Base-by-base conservation (phyloP, 2,113 vertebrate species). In the Pollimyrus isidori region DNA sequence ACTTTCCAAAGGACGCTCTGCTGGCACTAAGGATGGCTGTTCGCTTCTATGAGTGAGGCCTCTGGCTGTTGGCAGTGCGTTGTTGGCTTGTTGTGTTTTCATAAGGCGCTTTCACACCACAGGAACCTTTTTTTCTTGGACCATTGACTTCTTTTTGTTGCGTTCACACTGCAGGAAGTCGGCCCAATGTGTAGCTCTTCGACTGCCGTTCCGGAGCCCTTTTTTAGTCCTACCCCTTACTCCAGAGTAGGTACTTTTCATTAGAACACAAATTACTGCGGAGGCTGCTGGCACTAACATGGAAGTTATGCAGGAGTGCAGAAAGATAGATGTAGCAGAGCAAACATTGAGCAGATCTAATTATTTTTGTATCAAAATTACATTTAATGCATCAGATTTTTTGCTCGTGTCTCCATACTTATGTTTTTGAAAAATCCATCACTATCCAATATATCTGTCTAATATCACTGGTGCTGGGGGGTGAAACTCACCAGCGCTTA, bases 21-120 rank as follows among this genome's bases (percentile, higher is more conserved):
- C 93, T 92, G 3, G 97, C 97, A 62, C 95, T 99, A 90, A 96
- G 96, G 93, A 97, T 97, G 92, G 98, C 98, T 45, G 96, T 97
- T 45, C 96, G 98, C 90, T 98, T 97, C 91, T 99, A 99, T 45
- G 97, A 99, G 98, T 99, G 94, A 97, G 98, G 96, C 91, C 10
- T 9, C 13, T 1, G n/a, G 30, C 23, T n/a, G 19, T 87, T 21
- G 45, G 46, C 6, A 13, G 42, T 85, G 84, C 4, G 4, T 26
- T 21, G 10, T 39, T 42, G 7, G 19, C 76, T 21, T 21, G 4
- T 7, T 19, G 76, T 6, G 39, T 82, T 45, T 39, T 45, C 62
- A 11, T 46, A 21, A 11, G 21, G 23, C 0, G 1, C 56, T 88
- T 48, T 69, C 62, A 69, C 62, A 30, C 62, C 10, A 11, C 9